These are phyloP conservation scores for Oscheius sp. DNA, from an alignment of 2,888 invertebrate genomes.

Conservation along the genomic window DNA sequence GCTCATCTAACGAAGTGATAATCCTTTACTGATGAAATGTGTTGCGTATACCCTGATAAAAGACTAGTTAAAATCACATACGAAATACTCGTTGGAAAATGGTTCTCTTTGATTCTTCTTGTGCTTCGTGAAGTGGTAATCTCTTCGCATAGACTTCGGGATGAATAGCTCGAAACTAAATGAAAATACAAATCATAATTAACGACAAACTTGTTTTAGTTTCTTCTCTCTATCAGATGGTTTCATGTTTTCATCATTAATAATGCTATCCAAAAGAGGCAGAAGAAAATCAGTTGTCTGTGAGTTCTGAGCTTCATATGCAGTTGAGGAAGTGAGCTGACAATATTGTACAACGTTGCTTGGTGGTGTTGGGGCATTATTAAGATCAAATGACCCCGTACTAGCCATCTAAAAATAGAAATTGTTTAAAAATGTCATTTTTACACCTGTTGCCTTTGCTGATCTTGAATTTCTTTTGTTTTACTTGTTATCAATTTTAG, in stretches of 20 bases:
- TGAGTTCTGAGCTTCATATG: constrained; percentile 15
- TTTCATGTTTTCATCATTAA: constrained; percentile 27
- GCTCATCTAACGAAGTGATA: too few relatives aligned
- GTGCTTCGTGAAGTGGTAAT: constrained; percentile 8
- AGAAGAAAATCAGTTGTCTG: constrained; percentile 3
- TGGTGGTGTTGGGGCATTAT: constrained; percentile 20
- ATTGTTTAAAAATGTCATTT: not conserved
- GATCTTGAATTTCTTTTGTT: too few relatives aligned
- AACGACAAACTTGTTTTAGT: too few relatives aligned
- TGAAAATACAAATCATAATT: too few relatives aligned
- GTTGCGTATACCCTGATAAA: too few relatives aligned
- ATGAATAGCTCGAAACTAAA: constrained; percentile 23
- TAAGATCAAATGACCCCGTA: constrained; percentile 15
- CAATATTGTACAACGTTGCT: constrained; percentile 28
- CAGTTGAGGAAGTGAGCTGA: not conserved
- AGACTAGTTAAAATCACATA: too few relatives aligned
- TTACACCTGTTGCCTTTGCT: constrained; percentile 8
- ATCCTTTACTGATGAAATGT: too few relatives aligned
- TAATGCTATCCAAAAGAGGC: constrained; percentile 15
- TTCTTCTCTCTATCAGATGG: constrained; percentile 20
- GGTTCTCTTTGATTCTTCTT: not conserved
- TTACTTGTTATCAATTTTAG: not conserved
- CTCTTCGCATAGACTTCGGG: constrained; percentile 27
- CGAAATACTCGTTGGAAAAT: constrained; percentile 10
- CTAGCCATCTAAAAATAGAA: not conserved